A percentile compares a stretch with the other conserved stretches of the same genome.
Evolutionary conservation across 1,140 invertebrate species (phyloP).

Genomic region (Nasonia longicornis): DNA sequence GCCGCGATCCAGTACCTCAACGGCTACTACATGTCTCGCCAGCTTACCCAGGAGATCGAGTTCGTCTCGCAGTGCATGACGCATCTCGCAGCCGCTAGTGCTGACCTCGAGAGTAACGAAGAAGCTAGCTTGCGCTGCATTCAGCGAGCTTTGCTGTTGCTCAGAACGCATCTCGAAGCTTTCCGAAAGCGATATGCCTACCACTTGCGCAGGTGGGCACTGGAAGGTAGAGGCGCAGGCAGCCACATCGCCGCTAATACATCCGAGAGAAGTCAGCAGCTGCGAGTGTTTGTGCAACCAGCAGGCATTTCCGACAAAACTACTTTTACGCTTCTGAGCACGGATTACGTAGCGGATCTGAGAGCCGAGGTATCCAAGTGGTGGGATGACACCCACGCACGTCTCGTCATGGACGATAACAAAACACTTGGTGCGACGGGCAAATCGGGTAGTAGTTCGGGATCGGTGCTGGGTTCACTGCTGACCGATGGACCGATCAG

Average conservation of each 20-base stretch:
- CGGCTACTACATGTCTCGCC: conserved; percentile 91
- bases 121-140: conserved; percentile 89
- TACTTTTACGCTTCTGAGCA: conserved; percentile 79
- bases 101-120: conserved; percentile 77
- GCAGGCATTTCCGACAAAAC: conserved; percentile 86
- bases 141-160: conserved; percentile 85
- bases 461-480: conserved; percentile 72
- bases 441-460: conserved; percentile 48
- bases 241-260: conserved; percentile 76
- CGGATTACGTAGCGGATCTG: conserved; percentile 89
- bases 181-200: conserved; percentile 90
- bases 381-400: conserved; percentile 77
- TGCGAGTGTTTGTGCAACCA: conserved; percentile 86
- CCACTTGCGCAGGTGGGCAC: conserved; percentile 85
- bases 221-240: conserved; percentile 83
- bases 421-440: conserved; percentile 24
- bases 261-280: conserved; percentile 71
- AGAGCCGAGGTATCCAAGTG: conserved; percentile 93
- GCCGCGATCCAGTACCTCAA: conserved; percentile 94
- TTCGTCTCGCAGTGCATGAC: conserved; percentile 94
- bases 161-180: conserved; percentile 93
- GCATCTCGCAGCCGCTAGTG: conserved; percentile 84
- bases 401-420: conserved; percentile 33
- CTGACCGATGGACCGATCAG: conserved; percentile 86
- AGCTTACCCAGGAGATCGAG: conserved; percentile 90